These are phyloP conservation scores for Rallus limicola DNA, from an alignment of 2,113 vertebrate species.

Conservation along the genomic window DNA sequence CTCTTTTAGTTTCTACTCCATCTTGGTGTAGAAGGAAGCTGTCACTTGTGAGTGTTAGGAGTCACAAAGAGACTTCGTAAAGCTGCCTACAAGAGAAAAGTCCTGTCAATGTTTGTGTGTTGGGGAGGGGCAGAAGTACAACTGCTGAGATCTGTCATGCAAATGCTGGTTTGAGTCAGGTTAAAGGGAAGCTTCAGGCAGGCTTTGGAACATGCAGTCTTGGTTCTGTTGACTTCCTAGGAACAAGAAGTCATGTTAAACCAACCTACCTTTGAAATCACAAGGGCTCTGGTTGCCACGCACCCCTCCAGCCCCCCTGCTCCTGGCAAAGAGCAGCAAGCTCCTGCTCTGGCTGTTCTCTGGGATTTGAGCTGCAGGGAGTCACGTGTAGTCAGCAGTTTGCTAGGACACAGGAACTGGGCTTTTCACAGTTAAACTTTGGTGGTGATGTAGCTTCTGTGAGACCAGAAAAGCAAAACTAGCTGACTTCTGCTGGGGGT, in stretches of 20 bases:
- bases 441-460: not conserved
- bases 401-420: not conserved
- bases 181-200: not conserved
- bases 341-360: not conserved
- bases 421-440: not conserved
- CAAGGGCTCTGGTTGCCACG: not conserved
- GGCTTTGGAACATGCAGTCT: not conserved
- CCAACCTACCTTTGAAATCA: not conserved
- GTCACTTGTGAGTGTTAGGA: not conserved
- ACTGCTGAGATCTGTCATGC: not conserved
- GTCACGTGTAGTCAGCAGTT: not conserved
- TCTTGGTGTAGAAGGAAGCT: not conserved
- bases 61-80: fast-evolving
- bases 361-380: not conserved
- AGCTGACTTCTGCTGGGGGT: not conserved
- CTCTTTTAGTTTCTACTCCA: not conserved
- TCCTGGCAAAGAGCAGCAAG: not conserved
- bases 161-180: not conserved
- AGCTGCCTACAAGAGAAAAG: not conserved
- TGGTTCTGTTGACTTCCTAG: not conserved
- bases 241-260: not conserved
- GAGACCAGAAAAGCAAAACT: not conserved
- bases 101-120: not conserved
- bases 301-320: too few relatives aligned
- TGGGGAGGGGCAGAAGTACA: not conserved